Conservation (phyloP, 2,888 invertebrate genomes). For the Biston betularia region DNA sequence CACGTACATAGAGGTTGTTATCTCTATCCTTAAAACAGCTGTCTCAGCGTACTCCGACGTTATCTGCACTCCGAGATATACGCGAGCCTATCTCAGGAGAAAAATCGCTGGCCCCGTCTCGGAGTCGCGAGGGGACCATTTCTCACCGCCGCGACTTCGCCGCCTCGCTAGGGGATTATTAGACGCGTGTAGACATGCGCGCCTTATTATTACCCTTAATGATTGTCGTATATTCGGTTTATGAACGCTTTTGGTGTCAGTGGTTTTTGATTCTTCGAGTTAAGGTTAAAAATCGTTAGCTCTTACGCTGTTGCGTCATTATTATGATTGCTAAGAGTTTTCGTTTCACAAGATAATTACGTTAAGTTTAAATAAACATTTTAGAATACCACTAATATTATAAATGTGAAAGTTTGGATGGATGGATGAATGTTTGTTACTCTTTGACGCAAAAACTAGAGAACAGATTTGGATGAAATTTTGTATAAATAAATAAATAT, state of each 20-base stretch:
- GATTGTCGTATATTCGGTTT: constrained; percentile 38
- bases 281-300: constrained; percentile 1
- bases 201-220: constrained; percentile 53
- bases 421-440: no score
- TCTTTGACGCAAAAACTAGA: no score
- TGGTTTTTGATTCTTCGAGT: constrained; percentile 31
- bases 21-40: constrained; percentile 55
- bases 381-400: no score
- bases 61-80: constrained; percentile 62
- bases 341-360: no score
- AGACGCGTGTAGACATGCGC: constrained; percentile 58
- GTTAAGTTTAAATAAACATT: no score
- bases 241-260: constrained; percentile 35
- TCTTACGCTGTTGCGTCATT: constrained; percentile 12
- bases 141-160: constrained; percentile 57
- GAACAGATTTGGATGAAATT: no score
- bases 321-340: not conserved
- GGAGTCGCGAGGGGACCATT: constrained; percentile 64
- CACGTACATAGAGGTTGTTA: constrained; percentile 41
- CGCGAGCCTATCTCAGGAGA: constrained; percentile 68
- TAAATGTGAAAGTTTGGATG: no score
- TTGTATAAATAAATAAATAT: no score
- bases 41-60: constrained; percentile 57
- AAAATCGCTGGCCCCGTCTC: constrained; percentile 70
- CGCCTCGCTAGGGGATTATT: constrained; percentile 57